Percentiles rank a stretch among this genome's conserved stretches.
Evolutionary conservation across 2,113 vertebrate species (phyloP).

Genomic region (Cynocephalus volans): DNA sequence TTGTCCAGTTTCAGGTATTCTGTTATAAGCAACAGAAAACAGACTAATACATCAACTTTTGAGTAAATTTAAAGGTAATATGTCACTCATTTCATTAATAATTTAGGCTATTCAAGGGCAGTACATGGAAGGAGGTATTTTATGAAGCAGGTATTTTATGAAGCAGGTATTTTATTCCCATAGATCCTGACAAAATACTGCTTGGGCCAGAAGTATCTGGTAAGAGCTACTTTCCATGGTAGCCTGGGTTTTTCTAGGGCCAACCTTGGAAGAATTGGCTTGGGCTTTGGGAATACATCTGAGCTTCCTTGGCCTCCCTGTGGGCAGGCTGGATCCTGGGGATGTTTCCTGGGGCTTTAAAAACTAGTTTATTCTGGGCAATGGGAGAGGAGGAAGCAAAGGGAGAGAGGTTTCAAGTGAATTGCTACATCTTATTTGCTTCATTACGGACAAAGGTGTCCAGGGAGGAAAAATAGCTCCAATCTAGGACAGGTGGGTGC

Average conservation of each 20-base stretch:
- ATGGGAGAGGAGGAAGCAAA: not conserved
- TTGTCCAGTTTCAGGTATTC: too few relatives aligned
- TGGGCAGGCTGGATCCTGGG: not conserved
- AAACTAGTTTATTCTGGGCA: not conserved
- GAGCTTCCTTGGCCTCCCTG: not conserved
- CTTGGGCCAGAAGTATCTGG: not conserved
- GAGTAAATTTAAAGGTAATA: constrained; percentile 11
- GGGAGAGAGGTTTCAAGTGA: not conserved
- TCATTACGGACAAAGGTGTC: not conserved
- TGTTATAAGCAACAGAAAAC: too few relatives aligned
- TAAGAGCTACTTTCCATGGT: not conserved
- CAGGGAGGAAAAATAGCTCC: not conserved
- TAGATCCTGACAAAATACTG: not conserved
- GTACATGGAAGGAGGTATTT: not conserved
- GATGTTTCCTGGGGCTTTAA: not conserved
- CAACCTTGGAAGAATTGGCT: not conserved
- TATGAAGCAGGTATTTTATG: not conserved
- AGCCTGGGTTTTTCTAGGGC: not conserved
- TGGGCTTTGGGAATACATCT: not conserved
- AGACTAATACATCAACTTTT: not conserved
- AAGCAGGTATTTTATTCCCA: not conserved
- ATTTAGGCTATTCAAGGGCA: not conserved
- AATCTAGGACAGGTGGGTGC: not conserved
- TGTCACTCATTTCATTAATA: not conserved
- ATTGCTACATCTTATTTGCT: not conserved